These are phyloP conservation scores for Patella depressa DNA, from an alignment of 2,888 invertebrate genomes.

Conservation along the genomic window DNA sequence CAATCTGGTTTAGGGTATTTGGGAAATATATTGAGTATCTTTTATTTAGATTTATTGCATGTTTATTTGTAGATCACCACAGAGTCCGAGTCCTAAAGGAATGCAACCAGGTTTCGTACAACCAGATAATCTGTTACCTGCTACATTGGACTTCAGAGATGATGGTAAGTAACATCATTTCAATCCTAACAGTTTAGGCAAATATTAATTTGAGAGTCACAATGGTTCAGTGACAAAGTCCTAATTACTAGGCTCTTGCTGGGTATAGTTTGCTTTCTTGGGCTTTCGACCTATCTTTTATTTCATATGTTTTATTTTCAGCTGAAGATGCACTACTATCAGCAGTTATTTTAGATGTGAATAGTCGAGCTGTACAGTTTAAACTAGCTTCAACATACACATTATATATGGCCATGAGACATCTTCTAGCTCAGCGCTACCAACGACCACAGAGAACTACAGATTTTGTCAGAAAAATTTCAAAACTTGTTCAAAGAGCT, in stretches of 20 bases:
- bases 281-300: too few relatives aligned
- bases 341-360: constrained; percentile 88
- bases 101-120: neutral
- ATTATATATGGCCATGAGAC: constrained; percentile 92
- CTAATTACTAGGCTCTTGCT: too few relatives aligned
- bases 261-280: too few relatives aligned
- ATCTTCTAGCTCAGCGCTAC: constrained; percentile 92
- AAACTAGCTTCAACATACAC: constrained; percentile 97
- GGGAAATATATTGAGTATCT: too few relatives aligned
- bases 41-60: too few relatives aligned
- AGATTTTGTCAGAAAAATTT: constrained; percentile 89
- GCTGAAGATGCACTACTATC: constrained; percentile 91
- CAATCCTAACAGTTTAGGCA: too few relatives aligned
- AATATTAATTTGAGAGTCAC: too few relatives aligned
- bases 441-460: constrained; percentile 93
- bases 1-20: neutral
- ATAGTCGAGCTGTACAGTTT: constrained; percentile 78
- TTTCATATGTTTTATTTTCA: constrained; percentile 37
- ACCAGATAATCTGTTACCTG: constrained; percentile 79
- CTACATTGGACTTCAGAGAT: constrained; percentile 94
- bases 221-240: too few relatives aligned
- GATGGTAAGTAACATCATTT: constrained; percentile 74
- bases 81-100: constrained; percentile 2
- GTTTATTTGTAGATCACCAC: neutral
- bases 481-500: constrained; percentile 85